Percentiles rank a stretch among this genome's conserved stretches.
Conservation (phyloP, 1,140 invertebrate genomes). For the Eueides isabella region DNA sequence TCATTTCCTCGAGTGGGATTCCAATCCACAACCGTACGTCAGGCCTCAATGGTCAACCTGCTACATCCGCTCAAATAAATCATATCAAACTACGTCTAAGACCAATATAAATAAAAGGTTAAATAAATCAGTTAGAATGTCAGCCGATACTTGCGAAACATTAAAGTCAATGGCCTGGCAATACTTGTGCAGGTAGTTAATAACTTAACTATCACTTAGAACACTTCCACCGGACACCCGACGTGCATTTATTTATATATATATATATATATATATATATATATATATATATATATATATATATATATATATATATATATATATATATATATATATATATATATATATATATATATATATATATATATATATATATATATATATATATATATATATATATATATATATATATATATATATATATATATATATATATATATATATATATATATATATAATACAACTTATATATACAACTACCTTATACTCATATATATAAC, state of each 20-base stretch:
- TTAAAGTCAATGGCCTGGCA: not conserved
- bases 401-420: not conserved
- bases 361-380: not conserved
- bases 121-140: not conserved
- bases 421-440: not conserved
- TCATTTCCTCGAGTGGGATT: too few species aligned
- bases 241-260: not conserved
- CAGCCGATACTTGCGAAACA: conserved; percentile 9
- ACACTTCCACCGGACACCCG: not conserved
- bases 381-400: not conserved
- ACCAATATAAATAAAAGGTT: not conserved
- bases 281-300: not conserved
- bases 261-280: too few species aligned
- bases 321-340: not conserved
- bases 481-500: too few species aligned
- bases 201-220: not conserved
- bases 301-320: not conserved
- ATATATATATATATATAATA: not conserved
- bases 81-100: not conserved
- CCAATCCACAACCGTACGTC: too few species aligned
- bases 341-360: not conserved
- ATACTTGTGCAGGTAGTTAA: not conserved
- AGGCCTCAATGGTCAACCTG: too few species aligned
- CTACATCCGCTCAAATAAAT: not conserved
- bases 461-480: too few species aligned